Base-by-base conservation (phyloP, 2,797 vertebrate species). In the Brachymystax lenok region DNA sequence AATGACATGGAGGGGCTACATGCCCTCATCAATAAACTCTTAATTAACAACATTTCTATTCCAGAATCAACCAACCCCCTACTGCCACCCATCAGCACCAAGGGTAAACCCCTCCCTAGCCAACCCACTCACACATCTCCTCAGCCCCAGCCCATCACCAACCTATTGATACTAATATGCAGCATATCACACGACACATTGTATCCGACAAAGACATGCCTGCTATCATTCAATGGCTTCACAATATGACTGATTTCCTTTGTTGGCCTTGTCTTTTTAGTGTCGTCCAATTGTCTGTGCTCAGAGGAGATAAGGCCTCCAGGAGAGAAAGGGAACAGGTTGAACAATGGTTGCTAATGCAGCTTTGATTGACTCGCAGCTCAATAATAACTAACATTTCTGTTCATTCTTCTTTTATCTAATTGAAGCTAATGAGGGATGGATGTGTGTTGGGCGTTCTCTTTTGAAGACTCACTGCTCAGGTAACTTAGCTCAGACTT, bases 171-270 rank as follows among this genome's bases (percentile, higher is more conserved):
- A 88, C 90, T 92, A 88, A 90, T 88, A 87, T 85, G 86, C 69
- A 33, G 80, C 3, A 10, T 79, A 85, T 85, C 84, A 82, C 88
- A 86, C 85, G 73, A 78, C 77, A 76, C 79, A 86, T 90, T 91
- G 86, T 89, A 71, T 78, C 77, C 75, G 77, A 88, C 86, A 83
- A 87, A 71, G 71, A 83, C 75, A 78, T 74, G 85, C 80, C 87
- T 80, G 82, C 84, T 90, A 83, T 85, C 83, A 82, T 82, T 91
- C 85, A 86, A 72, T 84, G 83, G 80, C 61, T 83, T 84, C 69
- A 85, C 82, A 90, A 89, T 89, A 73, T 83, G 83, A 85, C 83
- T 80, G 89, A 90, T 92, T 91, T 86, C 83, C 81, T 90, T 90
- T 87, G 85, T 89, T 80, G 82, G 74, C 68, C 54, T 80, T 79